These are phyloP conservation scores for Lumbricus terrestris DNA, from an alignment of 2,888 invertebrate genomes.

Conservation along the genomic window DNA sequence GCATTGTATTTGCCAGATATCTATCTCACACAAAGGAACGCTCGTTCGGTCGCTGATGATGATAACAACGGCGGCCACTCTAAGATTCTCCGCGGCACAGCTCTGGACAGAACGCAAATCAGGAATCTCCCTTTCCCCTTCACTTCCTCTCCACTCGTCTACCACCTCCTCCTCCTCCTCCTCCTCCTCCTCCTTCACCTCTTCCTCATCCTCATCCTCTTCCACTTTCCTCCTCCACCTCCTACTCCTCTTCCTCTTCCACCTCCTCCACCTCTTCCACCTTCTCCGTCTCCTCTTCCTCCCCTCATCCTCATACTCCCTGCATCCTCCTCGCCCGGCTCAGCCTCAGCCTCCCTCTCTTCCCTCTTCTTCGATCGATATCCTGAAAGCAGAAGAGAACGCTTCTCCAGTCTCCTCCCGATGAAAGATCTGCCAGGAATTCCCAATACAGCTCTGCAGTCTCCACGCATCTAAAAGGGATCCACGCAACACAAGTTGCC, in stretches of 20 bases:
- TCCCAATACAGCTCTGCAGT: not conserved
- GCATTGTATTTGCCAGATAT: too few species aligned
- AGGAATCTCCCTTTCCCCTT: not conserved
- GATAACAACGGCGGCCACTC: not conserved
- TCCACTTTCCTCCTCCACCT: not conserved
- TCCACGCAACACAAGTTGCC: conserved; percentile 3
- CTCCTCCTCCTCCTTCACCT: not conserved
- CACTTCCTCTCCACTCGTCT: not conserved
- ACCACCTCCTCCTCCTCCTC: not conserved
- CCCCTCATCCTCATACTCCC: not conserved
- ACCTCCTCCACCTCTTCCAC: not conserved
- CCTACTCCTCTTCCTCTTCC: not conserved
- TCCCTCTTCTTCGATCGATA: not conserved
- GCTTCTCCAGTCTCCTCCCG: too few species aligned
- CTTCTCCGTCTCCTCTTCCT: not conserved
- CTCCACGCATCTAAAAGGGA: not conserved
- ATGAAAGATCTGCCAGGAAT: not conserved
- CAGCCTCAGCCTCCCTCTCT: too few species aligned
- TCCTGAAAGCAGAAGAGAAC: not conserved
- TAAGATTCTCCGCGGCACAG: not conserved
- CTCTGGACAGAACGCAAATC: not conserved
- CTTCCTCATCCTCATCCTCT: not conserved
- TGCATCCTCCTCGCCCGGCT: too few species aligned
- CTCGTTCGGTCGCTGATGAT: not conserved
- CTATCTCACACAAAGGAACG: not conserved